Evolutionary conservation across 2,113 vertebrate species (phyloP).

Genomic region (Corythoichthys intestinalis): DNA sequence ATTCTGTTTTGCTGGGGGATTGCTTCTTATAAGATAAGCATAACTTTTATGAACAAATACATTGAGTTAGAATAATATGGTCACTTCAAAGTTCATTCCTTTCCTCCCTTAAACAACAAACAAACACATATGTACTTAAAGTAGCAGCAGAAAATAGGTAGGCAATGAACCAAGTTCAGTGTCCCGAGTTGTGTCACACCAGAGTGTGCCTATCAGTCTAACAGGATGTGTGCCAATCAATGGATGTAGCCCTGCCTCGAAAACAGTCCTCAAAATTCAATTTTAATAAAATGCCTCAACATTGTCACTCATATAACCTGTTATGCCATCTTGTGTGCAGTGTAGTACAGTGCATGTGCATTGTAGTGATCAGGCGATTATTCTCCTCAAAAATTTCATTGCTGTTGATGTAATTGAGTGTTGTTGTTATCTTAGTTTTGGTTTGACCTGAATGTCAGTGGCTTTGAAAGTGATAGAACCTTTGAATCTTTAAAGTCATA

Average conservation of each 20-base stretch:
- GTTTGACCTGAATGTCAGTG: background rate
- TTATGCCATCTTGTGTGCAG: constrained; percentile 60
- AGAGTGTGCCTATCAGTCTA: constrained; percentile 15
- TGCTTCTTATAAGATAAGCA: constrained; percentile 11
- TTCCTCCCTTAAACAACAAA: background rate
- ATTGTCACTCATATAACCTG: constrained; percentile 7
- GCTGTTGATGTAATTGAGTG: constrained; percentile 4
- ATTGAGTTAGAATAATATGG: background rate
- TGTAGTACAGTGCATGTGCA: constrained; percentile 18
- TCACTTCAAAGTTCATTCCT: constrained; percentile 5
- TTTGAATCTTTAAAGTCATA: no score
- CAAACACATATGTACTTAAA: background rate
- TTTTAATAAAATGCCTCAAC: constrained; percentile 35
- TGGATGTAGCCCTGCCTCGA: constrained; percentile 27
- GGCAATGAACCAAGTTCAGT: constrained; percentile 5
- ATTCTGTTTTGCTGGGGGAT: constrained; percentile 9
- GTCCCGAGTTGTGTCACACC: constrained; percentile 8
- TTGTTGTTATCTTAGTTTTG: no score
- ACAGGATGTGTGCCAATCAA: constrained; percentile 27
- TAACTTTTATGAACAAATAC: constrained; percentile 18
- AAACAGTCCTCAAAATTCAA: constrained; percentile 50
- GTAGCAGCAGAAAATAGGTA: background rate
- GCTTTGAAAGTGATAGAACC: background rate
- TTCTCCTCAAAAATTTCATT: background rate
- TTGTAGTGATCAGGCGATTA: background rate